Evolutionary conservation across 2,113 vertebrate genomes (phyloP).

Genomic region (Aplodontia rufa): DNA sequence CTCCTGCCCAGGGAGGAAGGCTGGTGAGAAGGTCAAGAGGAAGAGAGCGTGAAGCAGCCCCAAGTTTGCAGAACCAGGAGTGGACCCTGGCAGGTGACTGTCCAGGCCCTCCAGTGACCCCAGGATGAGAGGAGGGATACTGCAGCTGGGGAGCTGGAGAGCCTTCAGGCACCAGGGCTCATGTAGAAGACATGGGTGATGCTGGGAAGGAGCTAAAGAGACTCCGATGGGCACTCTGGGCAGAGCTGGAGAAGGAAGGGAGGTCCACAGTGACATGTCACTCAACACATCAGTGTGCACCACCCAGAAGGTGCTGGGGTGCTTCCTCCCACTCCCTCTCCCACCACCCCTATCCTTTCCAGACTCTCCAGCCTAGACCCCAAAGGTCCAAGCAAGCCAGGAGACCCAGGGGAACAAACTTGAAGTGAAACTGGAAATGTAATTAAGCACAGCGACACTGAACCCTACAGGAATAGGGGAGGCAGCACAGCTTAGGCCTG

Average conservation of each 20-base stretch:
- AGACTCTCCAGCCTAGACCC: background rate
- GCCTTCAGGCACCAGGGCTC: background rate
- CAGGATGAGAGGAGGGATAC: background rate
- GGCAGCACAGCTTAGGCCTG: background rate
- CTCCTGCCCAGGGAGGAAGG: too few species aligned
- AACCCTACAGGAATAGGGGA: background rate
- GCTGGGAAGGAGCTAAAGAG: background rate
- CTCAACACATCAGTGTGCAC: fast-evolving
- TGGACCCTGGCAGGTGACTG: background rate
- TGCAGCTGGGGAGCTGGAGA: too few species aligned
- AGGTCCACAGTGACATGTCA: fast-evolving
- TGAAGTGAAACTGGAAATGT: constrained; percentile 63
- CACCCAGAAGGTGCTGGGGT: background rate
- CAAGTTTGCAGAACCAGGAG: background rate
- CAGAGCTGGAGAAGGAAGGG: background rate
- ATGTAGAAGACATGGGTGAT: background rate
- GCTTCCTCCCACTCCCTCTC: background rate
- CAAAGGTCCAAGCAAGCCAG: constrained; percentile 9
- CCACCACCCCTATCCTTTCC: background rate
- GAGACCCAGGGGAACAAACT: constrained; percentile 54
- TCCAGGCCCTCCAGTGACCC: too few species aligned
- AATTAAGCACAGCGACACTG: constrained; percentile 62
- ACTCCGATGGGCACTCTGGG: fast-evolving
- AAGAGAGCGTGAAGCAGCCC: background rate
- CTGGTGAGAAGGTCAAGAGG: background rate